These are phyloP conservation scores for Sterrhoptilus dennistouni DNA, from an alignment of 2,113 vertebrate genomes.

Conservation along the genomic window DNA sequence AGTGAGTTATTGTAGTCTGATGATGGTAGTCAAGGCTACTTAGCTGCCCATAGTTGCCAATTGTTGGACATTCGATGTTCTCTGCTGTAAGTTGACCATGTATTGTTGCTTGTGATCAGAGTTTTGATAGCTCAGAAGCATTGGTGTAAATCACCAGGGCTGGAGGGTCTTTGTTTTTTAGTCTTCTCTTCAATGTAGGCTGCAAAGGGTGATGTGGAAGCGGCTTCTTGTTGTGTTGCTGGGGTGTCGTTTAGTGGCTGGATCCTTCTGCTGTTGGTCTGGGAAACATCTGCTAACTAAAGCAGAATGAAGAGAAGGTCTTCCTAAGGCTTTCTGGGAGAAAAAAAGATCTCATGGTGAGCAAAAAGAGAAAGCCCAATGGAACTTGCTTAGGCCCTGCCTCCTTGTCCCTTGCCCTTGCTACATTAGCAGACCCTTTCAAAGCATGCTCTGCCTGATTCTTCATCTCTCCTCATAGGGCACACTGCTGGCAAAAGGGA, in stretches of 20 bases:
- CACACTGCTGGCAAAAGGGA: not conserved
- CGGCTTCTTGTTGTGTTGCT: not conserved
- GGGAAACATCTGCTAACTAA: not conserved
- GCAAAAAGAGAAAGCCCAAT: not conserved
- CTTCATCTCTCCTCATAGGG: not conserved
- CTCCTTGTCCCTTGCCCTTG: not conserved
- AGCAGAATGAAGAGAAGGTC: not conserved
- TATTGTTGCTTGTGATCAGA: not conserved
- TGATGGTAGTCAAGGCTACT: rapidly evolving
- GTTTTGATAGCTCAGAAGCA: not conserved
- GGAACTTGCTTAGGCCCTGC: not conserved
- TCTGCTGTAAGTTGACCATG: not conserved
- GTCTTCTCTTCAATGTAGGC: not conserved
- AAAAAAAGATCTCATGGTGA: not conserved
- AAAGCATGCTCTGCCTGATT: not conserved
- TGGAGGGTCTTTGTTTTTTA: not conserved
- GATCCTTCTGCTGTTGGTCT: not conserved
- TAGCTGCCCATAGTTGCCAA: not conserved
- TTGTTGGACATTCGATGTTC: not conserved
- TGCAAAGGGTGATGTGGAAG: not conserved
- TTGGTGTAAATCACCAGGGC: not conserved
- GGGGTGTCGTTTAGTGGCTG: rapidly evolving
- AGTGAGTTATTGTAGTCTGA: not conserved
- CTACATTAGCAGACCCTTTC: not conserved
- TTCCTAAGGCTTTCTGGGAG: not conserved